Base-by-base conservation (phyloP, 2,888 invertebrate species). In the Epistrophe grossulariae region DNA sequence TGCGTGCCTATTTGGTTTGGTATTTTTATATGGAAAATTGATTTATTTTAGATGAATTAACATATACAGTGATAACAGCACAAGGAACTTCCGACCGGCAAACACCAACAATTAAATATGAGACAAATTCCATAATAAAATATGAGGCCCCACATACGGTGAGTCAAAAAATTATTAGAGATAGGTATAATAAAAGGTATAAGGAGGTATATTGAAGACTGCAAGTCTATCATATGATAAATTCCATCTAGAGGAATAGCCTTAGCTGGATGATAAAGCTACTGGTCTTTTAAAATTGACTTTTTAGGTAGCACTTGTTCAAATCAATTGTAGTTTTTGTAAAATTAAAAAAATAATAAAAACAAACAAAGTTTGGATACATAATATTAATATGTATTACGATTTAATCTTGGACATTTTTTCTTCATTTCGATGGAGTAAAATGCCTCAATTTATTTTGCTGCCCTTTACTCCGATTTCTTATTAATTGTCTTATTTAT, bases 11-110 rank as follows among this genome's bases (percentile, higher is more conserved):
- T 28, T 43, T 60, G 19, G 8, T 43, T 24, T 5, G 19, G 11
- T 60, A 50, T 48, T 68, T 19, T 59, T 35, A n/a, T 13, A 38
- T 17, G 31, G 31, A 8, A 35, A 5, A 11, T 50, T 17, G 19
- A 50, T 35, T 68, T 50, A 50, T 50, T 68, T 35, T 38, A 92
- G 92, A 90, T 91, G 89, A 90, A 76, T 50, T 83, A 89, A 90
- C 91, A 89, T 92, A 91, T 83, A 90, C 92, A 88, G 90, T 91
- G 89, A 91, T 90, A 84, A 88, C 89, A 79, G 84, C 91, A 88
- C 91, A 90, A 57, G 91, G 89, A 72, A 71, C 80, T 62, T 79
- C 84, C 35, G 85, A 79, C 28, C 70, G 57, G n/a, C 83, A 87
- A 71, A 87, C 79, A 43, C 79, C 89, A 73, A 74, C 89, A 81